A percentile compares a stretch with the other conserved stretches of the same genome.
These are phyloP conservation scores for Caenorhabditis inopinata DNA, from an alignment of 1,140 invertebrate species.

Conservation along the genomic window DNA sequence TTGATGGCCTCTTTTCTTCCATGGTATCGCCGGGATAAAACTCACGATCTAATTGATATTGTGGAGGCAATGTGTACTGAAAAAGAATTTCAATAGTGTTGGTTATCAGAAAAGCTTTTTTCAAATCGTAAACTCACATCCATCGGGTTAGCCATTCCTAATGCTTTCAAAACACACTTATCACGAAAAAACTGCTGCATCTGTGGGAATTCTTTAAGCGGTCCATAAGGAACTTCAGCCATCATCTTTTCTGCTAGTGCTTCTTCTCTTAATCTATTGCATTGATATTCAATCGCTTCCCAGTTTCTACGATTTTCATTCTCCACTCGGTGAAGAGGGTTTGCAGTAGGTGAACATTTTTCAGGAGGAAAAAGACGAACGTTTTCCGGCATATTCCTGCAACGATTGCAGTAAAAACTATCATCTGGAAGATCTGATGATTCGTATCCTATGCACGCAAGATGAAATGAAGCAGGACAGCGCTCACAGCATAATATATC, in stretches of 20 bases:
- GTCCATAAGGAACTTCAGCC: neutral
- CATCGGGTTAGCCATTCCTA: neutral
- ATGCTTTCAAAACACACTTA: neutral
- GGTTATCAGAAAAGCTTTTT: too few species aligned
- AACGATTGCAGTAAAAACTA: constrained; percentile 47
- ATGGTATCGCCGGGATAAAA: neutral
- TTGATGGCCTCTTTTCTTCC: neutral
- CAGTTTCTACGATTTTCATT: neutral
- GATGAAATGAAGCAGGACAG: constrained; percentile 89
- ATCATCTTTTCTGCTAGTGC: neutral
- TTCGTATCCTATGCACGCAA: constrained; percentile 73
- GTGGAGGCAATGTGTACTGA: neutral
- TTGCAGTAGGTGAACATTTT: neutral
- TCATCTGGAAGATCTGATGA: constrained; percentile 38
- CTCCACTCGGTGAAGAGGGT: neutral
- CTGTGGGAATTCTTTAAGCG: neutral
- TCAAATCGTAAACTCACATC: neutral
- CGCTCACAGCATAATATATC: constrained; percentile 91
- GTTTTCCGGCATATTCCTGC: constrained; percentile 18
- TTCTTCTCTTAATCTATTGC: neutral
- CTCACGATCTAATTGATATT: neutral
- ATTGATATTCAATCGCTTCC: neutral
- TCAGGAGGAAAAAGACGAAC: neutral
- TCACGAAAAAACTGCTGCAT: constrained; percentile 52
- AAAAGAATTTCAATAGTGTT: too few species aligned